These are phyloP conservation scores for Thysanoteuthis rhombus DNA, from an alignment of 2,888 invertebrate genomes.

Conservation along the genomic window DNA sequence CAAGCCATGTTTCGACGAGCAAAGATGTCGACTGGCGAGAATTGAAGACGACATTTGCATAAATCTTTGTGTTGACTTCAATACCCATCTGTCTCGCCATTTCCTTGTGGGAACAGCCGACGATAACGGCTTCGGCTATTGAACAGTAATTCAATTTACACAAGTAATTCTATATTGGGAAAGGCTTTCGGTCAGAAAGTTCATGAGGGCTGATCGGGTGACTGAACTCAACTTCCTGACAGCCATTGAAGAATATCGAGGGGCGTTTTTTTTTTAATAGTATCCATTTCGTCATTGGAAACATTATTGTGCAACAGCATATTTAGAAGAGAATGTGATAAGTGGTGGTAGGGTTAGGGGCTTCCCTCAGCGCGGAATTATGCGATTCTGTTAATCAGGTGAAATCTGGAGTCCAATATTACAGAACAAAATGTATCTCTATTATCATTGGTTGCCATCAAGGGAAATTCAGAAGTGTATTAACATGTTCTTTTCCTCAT, in stretches of 20 bases:
- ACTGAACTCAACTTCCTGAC: background rate
- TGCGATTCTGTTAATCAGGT: background rate
- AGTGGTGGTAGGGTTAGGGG: background rate
- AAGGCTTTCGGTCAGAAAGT: background rate
- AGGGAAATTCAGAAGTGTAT: no score
- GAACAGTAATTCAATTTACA: background rate
- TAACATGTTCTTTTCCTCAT: no score
- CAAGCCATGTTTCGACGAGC: background rate
- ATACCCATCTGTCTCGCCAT: background rate
- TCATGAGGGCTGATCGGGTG: background rate
- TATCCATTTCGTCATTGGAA: background rate
- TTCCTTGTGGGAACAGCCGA: background rate
- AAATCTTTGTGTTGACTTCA: background rate
- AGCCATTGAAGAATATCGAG: background rate
- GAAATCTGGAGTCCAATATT: background rate
- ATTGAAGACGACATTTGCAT: background rate
- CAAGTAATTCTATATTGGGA: background rate
- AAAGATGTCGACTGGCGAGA: background rate
- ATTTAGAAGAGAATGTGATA: background rate
- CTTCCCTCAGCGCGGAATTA: background rate
- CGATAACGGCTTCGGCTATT: background rate
- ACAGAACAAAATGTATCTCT: background rate
- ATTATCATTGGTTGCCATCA: background rate
- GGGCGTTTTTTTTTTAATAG: background rate
- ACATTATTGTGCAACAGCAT: background rate